Percentiles rank a stretch among this genome's conserved stretches.
These are phyloP conservation scores for Drosophila atripex DNA, from an alignment of 2,888 invertebrate genomes.

Conservation along the genomic window DNA sequence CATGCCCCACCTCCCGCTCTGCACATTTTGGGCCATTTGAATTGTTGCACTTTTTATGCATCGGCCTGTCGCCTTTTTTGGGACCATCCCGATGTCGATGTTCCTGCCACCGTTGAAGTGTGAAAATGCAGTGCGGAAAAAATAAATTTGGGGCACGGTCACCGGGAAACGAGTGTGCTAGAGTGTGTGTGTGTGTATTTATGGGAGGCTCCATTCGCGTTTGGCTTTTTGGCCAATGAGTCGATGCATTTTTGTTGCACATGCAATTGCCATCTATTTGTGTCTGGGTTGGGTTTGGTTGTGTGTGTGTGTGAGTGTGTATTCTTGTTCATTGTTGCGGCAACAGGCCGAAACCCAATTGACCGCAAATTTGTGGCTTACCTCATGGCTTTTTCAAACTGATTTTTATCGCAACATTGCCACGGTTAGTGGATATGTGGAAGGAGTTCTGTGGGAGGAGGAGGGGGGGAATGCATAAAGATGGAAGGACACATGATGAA, in stretches of 20 bases:
- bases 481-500: constrained; percentile 17
- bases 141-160: constrained; percentile 51
- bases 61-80: constrained; percentile 54
- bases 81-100: constrained; percentile 19
- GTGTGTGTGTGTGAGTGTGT: too few species aligned
- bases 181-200: constrained; percentile 17
- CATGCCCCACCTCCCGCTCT: not conserved
- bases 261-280: constrained; percentile 56
- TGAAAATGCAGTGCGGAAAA: constrained; percentile 71
- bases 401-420: constrained; percentile 66
- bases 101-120: constrained; percentile 60
- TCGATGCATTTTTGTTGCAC: constrained; percentile 74
- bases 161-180: constrained; percentile 5
- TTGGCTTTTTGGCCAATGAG: constrained; percentile 60
- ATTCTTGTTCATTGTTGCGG: constrained; percentile 68
- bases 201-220: constrained; percentile 48
- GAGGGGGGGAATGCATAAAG: not conserved
- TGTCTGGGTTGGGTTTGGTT: constrained; percentile 6
- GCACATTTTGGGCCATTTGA: constrained; percentile 64
- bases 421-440: constrained; percentile 3
- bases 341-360: constrained; percentile 73
- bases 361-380: constrained; percentile 73
- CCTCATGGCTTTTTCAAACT: constrained; percentile 72
- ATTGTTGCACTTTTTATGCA: constrained; percentile 78
- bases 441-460: not conserved